Evolutionary conservation across 2,888 invertebrate species (phyloP), one percentile per base, ranked within the genome.

Genomic region (Drosophila prolongata): DNA sequence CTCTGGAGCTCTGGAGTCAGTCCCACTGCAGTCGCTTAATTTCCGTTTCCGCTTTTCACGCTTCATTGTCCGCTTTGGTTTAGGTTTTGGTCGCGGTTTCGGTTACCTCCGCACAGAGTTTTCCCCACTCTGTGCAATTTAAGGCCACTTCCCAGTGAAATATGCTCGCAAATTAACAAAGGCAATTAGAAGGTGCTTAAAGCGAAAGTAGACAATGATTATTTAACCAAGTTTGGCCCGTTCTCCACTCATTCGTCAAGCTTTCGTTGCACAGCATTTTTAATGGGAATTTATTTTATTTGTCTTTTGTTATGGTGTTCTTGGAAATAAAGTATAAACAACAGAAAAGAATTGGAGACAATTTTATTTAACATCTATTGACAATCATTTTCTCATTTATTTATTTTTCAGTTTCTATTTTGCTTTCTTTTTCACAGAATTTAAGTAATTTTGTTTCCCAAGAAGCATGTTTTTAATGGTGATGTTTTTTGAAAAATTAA

Each of bases 121-220:
- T 49, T 13, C 9, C 10, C 35, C 14, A n/a, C n/a, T 59, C 24
- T 6, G 16, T 42, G 52, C 55, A 50, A 34, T 65, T 76, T 74
- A 70, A 77, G 60, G 66, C 38, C 54, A 46, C 46, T 67, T 13
- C 38, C 13, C 56, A 55, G 44, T 77, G 65, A 77, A 80, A 79
- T 73, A 75, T 79, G 68, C 74, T 75, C 52, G 57, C 77, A 75
- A 79, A 83, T 79, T 75, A 81, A 83, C 83, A 81, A 73, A 54
- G 78, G 80, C 86, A 84, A 86, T 84, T 83, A 84, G 72, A 69
- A 38, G 58, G 66, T 75, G 75, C 80, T 80, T 80, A 61, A 77
- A 78, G 78, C 62, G 46, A 68, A 53, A 60, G 57, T 62, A 61
- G 53, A 56, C 58, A 70, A 71, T 67, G 61, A 68, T 75, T 74